Conservation (phyloP, 2,113 vertebrate genomes). For the Puma concolor region DNA sequence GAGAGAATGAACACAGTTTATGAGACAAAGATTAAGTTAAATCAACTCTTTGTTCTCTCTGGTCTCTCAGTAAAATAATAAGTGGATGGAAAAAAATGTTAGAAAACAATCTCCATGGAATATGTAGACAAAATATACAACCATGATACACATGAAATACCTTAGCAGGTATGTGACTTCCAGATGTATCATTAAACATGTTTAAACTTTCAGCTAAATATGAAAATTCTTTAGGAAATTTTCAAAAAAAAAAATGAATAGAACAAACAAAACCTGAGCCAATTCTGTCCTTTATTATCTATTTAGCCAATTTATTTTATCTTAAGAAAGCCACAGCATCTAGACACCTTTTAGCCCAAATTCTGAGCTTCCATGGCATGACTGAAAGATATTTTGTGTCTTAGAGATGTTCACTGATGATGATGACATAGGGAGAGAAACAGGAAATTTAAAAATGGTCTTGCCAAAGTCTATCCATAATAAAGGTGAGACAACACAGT, state of each 20-base stretch:
- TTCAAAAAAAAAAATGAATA: background rate
- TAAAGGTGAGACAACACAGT: background rate
- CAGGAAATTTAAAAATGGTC: background rate
- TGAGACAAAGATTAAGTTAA: background rate
- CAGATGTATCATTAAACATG: background rate
- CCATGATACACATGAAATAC: rapidly evolving
- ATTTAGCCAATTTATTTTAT: background rate
- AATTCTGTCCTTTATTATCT: background rate
- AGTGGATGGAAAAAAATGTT: background rate
- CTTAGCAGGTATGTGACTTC: background rate
- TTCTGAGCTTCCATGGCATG: background rate
- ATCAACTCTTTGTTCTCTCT: background rate
- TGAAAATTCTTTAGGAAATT: background rate
- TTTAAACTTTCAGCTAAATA: background rate
- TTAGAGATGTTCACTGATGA: background rate
- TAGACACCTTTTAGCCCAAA: background rate
- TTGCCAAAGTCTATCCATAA: background rate
- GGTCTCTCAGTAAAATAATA: background rate
- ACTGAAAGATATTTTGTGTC: background rate
- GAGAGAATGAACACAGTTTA: background rate
- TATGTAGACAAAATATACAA: background rate
- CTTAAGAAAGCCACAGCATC: background rate
- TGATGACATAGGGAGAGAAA: rapidly evolving
- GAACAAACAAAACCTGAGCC: background rate
- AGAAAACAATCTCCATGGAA: background rate